These are phyloP conservation scores for Netelia virgata DNA, from an alignment of 2,888 invertebrate species.

Conservation along the genomic window DNA sequence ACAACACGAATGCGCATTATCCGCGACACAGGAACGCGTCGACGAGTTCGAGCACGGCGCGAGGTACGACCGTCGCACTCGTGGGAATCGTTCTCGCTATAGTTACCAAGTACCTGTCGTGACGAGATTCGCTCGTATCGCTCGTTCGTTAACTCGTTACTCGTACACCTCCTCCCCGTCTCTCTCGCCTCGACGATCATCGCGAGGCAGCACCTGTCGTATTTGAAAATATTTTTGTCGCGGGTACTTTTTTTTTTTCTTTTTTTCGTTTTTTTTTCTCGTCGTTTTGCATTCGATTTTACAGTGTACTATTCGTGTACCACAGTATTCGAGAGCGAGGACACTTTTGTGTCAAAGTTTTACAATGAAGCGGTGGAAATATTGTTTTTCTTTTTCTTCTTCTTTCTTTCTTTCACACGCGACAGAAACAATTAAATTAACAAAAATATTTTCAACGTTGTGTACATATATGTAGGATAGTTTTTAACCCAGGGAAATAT, in stretches of 20 bases:
- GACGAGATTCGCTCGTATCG: slow-evolving; percentile 48
- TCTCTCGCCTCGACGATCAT: background rate
- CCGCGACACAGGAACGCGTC: slow-evolving; percentile 69
- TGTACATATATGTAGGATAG: background rate
- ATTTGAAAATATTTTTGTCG: background rate
- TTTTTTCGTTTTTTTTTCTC: background rate
- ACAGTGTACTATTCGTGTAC: too few species aligned
- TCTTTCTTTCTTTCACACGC: background rate
- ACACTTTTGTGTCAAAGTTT: too few species aligned
- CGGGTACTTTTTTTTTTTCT: background rate
- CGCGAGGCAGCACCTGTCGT: slow-evolving; percentile 8
- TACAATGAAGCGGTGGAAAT: background rate
- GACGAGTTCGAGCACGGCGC: slow-evolving; percentile 40
- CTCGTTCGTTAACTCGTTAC: background rate
- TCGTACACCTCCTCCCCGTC: background rate
- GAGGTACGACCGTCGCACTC: slow-evolving; percentile 65
- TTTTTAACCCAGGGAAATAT: slow-evolving; percentile 15
- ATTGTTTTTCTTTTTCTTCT: background rate
- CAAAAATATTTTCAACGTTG: slow-evolving; percentile 21
- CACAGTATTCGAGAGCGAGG: too few species aligned
- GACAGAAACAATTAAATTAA: slow-evolving; percentile 1
- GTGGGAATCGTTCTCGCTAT: slow-evolving; percentile 59
- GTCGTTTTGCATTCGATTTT: background rate
- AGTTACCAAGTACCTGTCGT: slow-evolving; percentile 64
- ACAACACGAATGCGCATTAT: slow-evolving; percentile 73